Evolutionary conservation across 2,888 invertebrate species (phyloP), one percentile per base, ranked within the genome.

Genomic region (Cheilosia soror): DNA sequence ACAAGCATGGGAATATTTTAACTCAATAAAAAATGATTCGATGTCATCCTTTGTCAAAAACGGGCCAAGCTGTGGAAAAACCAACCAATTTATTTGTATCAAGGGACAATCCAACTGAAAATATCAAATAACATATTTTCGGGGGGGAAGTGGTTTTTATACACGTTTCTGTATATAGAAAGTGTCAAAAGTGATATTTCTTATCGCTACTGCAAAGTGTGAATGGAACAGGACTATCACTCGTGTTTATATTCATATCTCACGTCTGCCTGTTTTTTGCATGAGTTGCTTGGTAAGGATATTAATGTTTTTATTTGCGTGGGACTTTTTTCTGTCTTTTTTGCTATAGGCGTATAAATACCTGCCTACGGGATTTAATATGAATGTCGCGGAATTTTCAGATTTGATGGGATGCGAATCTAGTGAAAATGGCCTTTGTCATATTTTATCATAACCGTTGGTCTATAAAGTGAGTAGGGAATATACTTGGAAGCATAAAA

Each of bases 1-100:
- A 55, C 63, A 33, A 47, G 53, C 55, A 68, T 55, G 29, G 33
- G 20, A 33, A 31, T 77, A 42, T 77, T 66, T 77, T 82, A 77
- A 77, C 72, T 82, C 55, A 72, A 82, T 77, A 77, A 77, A 82
- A 66, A 77, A 66, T 62, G 72, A 78, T 72, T 72, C 53, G 27
- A 58, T 78, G 82, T 78, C 82, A 72, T 66, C 78, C 82, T 78
- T 47, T 82, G 71, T 78, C 82, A 82, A 47, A 73, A 65, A 5
- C n/a, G 33, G 29, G 5, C 27, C 53, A 55, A 72, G 55, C 15
- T 72, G 55, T 66, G 71, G 66, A 72, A 80, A 80, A 75, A 31
- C 62, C 65, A 72, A 69, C 47, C 60, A 66, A 77, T 73, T 80
- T 80, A 49, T 73, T 75, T 55, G 33, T 47, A 65, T 6, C 58